phyloP scores from a whole-genome alignment of 2,113 vertebrate species.

The Xiphophorus hellerii region DNA sequence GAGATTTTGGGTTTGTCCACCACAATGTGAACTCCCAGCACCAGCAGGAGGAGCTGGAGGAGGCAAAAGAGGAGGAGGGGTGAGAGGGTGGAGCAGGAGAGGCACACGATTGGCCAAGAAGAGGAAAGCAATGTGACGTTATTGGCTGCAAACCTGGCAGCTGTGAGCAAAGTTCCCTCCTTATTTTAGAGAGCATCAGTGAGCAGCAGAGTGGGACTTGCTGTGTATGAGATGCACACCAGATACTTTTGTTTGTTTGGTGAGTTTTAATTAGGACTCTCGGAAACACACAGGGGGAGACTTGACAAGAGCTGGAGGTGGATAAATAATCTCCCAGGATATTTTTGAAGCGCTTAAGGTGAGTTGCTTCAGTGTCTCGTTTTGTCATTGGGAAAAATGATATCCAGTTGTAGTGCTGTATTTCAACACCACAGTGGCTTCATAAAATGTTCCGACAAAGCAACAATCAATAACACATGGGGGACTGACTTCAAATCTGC shows the following conservation, averaged over 20 bases:
- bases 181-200: constrained; percentile 73
- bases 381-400: constrained; percentile 16
- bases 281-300: constrained; percentile 33
- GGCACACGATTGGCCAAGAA: constrained; percentile 66
- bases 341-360: constrained; percentile 66
- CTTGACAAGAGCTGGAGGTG: constrained; percentile 6
- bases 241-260: constrained; percentile 70
- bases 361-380: constrained; percentile 58
- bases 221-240: constrained; percentile 69
- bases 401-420: background rate
- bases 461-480: constrained; percentile 22
- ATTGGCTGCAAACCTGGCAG: constrained; percentile 73
- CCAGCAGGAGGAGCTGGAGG: constrained; percentile 18
- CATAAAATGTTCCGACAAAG: background rate
- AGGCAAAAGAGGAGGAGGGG: constrained; percentile 14
- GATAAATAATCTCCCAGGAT: constrained; percentile 49
- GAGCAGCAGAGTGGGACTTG: constrained; percentile 65
- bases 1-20: constrained; percentile 30
- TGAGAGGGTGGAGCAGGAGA: constrained; percentile 32
- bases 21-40: constrained; percentile 66
- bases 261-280: constrained; percentile 52
- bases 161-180: constrained; percentile 70
- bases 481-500: background rate
- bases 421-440: background rate
- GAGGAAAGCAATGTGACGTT: constrained; percentile 55